A percentile compares a stretch with the other conserved stretches of the same genome.
phyloP scores from a whole-genome alignment of 23 tunicate genomes.

The Ciona savignyi region DNA sequence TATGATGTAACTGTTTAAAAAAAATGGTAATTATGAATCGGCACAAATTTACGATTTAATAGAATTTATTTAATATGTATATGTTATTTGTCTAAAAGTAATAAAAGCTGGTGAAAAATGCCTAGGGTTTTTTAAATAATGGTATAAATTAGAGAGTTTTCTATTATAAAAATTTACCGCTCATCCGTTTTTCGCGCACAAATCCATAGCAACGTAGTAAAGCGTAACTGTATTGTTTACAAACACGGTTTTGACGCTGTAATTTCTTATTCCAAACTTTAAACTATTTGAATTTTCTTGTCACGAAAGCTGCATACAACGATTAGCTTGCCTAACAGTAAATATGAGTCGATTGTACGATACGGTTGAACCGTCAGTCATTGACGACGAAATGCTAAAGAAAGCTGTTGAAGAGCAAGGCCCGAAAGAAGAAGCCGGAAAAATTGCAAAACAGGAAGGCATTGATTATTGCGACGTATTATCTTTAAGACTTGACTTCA shows the following conservation, averaged over 20 bases:
- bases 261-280: background rate
- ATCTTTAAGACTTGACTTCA: conserved; percentile 68
- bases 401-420: conserved; percentile 97
- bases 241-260: background rate
- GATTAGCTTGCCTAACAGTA: background rate
- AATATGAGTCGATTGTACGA: conserved; percentile 95
- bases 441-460: conserved; percentile 96
- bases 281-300: too few relatives aligned
- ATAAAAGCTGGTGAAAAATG: too few relatives aligned
- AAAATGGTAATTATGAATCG: too few relatives aligned
- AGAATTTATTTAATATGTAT: too few relatives aligned
- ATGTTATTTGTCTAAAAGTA: too few relatives aligned
- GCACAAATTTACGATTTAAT: too few relatives aligned
- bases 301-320: too few relatives aligned
- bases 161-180: background rate
- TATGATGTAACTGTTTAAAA: background rate
- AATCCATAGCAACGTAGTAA: background rate
- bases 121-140: too few relatives aligned
- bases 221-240: background rate
- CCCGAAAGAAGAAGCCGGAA: conserved; percentile 94
- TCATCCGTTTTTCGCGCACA: background rate
- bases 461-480: conserved; percentile 64
- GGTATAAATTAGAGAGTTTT: background rate
- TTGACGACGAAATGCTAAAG: conserved; percentile 89
- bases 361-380: conserved; percentile 93